Evolutionary conservation across 2,888 invertebrate genomes (phyloP).

Genomic region (Cantharis nigra): DNA sequence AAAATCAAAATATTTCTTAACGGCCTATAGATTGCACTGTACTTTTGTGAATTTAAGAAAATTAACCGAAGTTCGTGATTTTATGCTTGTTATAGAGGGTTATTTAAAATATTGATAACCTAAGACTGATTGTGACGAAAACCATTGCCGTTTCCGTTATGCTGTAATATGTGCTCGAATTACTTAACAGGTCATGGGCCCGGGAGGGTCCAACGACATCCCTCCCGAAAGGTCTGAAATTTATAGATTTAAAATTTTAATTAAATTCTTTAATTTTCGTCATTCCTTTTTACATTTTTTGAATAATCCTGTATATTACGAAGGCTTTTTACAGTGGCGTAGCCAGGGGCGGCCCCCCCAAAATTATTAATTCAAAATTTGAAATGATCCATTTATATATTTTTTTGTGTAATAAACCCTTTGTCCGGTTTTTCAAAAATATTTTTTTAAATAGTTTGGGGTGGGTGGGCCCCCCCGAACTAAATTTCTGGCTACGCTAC

Average conservation of each 20-base stretch:
- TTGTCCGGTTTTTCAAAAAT: too few relatives aligned
- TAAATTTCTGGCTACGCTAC: too few relatives aligned
- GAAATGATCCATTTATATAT: too few relatives aligned
- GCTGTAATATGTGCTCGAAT: background rate
- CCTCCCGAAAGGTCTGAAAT: background rate
- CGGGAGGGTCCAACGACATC: background rate
- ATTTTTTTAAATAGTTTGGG: too few relatives aligned
- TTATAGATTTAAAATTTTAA: background rate
- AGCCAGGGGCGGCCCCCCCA: too few relatives aligned
- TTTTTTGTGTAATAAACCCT: too few relatives aligned
- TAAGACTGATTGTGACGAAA: background rate
- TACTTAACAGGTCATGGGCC: background rate
- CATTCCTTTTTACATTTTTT: background rate
- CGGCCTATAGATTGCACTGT: background rate
- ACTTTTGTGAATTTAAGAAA: background rate
- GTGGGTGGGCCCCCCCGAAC: too few relatives aligned
- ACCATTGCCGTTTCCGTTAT: background rate
- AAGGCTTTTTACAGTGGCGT: background rate
- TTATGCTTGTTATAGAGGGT: background rate
- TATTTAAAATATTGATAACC: background rate
- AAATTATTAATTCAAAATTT: too few relatives aligned
- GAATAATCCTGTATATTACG: background rate
- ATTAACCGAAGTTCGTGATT: background rate
- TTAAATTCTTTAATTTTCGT: background rate
- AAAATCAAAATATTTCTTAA: constrained; percentile 54